Base-by-base conservation (phyloP, 2,888 invertebrate species). In the Drosophila tanythrix region DNA sequence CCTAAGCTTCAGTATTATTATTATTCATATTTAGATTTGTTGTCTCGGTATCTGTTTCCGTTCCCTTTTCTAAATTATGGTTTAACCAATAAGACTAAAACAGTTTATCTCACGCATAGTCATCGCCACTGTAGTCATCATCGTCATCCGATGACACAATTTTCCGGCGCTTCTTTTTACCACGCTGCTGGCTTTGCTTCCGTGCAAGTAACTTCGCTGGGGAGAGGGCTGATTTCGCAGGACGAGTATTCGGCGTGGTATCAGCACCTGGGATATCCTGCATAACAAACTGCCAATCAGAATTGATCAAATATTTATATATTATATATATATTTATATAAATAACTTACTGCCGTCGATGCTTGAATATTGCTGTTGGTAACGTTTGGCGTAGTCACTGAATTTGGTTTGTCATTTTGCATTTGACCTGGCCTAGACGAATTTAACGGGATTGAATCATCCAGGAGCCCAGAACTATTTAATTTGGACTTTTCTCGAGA, bases 111-210 rank as follows among this genome's bases (percentile, higher is more conserved):
- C 79, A 90, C 78, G 81, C 81, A 81, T 94, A 94, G 69, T 92
- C 92, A 69, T 91, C 91, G 91, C 96, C 96, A 94, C 95, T 96
- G 92, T 93, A 94, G 92, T 95, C 95, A 90, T 95, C 95, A 90
- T 95, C 95, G 74, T 95, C 95, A 74, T 94, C 94, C 13, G 94
- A 94, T 81, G 94, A 94, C 63, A 93, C 92, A 60, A 94, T 94
- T 93, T 94, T 94, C 8, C 79, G 83, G 76, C 94, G 94, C 91
- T 95, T 95, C 90, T 94, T 94, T 74, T 91, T 89, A 74, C 79
- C 89, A 57, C 90, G 88, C 21, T 84, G 86, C 61, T 73, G 83
- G 52, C 79, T 79, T 60, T 82, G 88, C 61, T 90, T 92, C 15
- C 92, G 89, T 21, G 48, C 58, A 61, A 40, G 31, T 46, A 70